Evolutionary conservation across 1,140 invertebrate genomes (phyloP), one percentile per base, ranked within the genome.

Genomic region (Trichoplusia ni): DNA sequence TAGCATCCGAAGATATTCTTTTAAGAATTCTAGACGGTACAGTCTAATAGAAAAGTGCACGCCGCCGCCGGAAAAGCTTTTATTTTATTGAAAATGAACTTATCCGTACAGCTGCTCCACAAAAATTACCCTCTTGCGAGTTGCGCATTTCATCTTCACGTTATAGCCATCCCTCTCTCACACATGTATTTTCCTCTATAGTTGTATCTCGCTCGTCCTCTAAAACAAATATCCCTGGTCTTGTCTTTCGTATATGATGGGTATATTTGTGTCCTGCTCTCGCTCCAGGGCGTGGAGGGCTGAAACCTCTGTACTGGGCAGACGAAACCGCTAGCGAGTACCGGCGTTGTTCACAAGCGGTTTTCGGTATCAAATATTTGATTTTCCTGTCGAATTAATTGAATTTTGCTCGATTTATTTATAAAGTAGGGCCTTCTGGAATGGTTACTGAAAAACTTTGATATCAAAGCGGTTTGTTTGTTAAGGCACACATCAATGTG

Each of bases 11-110:
- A 35, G 27, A 60, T 60, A 44, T 35, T 11, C n/a, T 16, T 1
- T 47, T 23, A 2, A 46, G 47, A 47, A 47, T 47, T 47, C 40
- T 35, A 37, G 27, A 37, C 56, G 19, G 9, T 27, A 8, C 6
- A 33, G 23, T 61, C 40, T 53, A 64, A 67, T 67, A 54, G 58
- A 66, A 71, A 70, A 60, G 27, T 29, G 38, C 37, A 54, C 42
- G 46, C 46, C 56, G 64, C 51, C 54, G 33, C 53, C 64, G 67
- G 75, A 63, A 70, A 71, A 58, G 61, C 58, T 66, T 67, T 73
- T 70, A 77, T 77, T 76, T 78, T 78, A 78, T 80, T 78, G 75
- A 78, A 80, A 79, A 78, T 73, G 64, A 74, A 76, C 67, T 71
- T 72, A 71, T 71, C 54, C 69, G 56, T 35, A 67, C 77, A 77